Percentiles rank a stretch among this genome's conserved stretches.
These are phyloP conservation scores for Eristalis tenax DNA, from an alignment of 2,888 invertebrate species.

Conservation along the genomic window DNA sequence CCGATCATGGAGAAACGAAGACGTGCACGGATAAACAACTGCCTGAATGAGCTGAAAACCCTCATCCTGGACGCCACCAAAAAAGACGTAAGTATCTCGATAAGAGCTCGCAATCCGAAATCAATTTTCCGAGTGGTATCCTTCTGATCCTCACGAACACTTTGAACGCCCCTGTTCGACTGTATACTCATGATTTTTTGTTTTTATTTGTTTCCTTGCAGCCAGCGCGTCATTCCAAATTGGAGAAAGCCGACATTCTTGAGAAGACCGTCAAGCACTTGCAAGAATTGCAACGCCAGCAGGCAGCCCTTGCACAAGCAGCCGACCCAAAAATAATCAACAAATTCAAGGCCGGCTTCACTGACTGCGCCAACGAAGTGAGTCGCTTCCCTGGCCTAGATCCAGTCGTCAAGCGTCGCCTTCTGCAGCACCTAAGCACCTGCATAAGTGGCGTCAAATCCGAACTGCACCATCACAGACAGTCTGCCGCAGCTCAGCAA, in stretches of 20 bases:
- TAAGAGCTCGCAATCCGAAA: background rate
- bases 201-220: conserved; percentile 78
- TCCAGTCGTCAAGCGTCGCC: conserved; percentile 86
- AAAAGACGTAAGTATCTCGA: conserved; percentile 90
- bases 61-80: conserved; percentile 92
- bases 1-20: conserved; percentile 96
- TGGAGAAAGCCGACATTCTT: conserved; percentile 97
- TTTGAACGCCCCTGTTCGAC: background rate
- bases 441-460: conserved; percentile 83
- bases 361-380: conserved; percentile 93
- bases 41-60: conserved; percentile 92
- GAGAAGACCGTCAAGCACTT: conserved; percentile 97
- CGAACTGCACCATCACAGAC: conserved; percentile 78
- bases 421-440: conserved; percentile 89
- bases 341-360: conserved; percentile 93
- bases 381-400: conserved; percentile 89
- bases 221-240: conserved; percentile 95
- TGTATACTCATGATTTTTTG: conserved; percentile 8
- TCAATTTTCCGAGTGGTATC: background rate
- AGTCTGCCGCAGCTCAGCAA: conserved; percentile 74
- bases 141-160: background rate
- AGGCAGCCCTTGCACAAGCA: conserved; percentile 90
- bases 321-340: conserved; percentile 92
- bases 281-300: conserved; percentile 93
- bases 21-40: conserved; percentile 94